Evolutionary conservation across 2,797 vertebrate genomes (phyloP).

Genomic region (Pangasius macronema): DNA sequence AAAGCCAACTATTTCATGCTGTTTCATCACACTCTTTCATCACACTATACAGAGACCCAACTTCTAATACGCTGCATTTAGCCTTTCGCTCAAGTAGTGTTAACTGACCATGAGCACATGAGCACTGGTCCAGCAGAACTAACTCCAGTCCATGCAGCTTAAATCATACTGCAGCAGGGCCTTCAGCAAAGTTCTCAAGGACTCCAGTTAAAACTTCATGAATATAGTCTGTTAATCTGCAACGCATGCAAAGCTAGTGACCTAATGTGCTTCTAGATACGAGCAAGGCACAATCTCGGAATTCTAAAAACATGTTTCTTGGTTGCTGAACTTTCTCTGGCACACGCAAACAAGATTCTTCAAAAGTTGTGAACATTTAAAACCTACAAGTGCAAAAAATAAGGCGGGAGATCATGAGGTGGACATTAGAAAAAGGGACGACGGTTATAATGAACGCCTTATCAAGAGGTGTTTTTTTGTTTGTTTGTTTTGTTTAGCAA

Average conservation of each 20-base stretch:
- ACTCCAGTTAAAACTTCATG: neutral
- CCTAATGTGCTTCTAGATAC: slow-evolving; percentile 4
- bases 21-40: slow-evolving; percentile 55
- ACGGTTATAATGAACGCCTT: neutral
- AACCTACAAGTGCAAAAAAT: neutral
- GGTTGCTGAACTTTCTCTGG: neutral
- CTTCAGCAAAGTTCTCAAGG: neutral
- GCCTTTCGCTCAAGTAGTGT: slow-evolving; percentile 28
- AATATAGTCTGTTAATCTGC: slow-evolving; percentile 16
- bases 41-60: slow-evolving; percentile 35
- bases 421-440: too few relatives aligned
- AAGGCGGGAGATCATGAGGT: neutral
- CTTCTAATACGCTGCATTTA: slow-evolving; percentile 29
- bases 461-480: neutral
- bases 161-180: neutral
- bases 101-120: slow-evolving; percentile 14
- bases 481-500: neutral
- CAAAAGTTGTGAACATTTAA: neutral
- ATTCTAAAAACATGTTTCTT: slow-evolving; percentile 8
- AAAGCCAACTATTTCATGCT: slow-evolving; percentile 46
- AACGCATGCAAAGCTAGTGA: neutral
- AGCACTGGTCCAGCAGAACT: neutral
- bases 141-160: neutral
- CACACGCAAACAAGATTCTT: neutral
- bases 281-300: neutral